phyloP scores from a whole-genome alignment of 2,113 vertebrate genomes.

The Muntiacus muntjak region DNA sequence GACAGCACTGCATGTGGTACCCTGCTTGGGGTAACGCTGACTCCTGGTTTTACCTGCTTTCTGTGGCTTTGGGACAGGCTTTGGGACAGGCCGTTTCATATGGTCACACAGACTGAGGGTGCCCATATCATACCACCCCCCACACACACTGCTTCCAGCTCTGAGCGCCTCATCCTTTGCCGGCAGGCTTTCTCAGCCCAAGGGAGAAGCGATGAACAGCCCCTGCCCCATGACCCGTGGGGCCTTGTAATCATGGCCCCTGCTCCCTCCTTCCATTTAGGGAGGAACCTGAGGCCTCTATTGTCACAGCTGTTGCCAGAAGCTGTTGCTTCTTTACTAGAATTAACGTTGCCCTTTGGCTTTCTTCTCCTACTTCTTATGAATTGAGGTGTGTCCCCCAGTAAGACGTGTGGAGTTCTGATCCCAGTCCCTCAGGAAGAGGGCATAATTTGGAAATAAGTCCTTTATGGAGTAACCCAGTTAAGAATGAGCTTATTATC shows the following conservation, averaged over 20 bases:
- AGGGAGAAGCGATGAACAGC: not conserved
- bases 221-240: not conserved
- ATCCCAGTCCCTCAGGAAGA: not conserved
- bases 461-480: not conserved
- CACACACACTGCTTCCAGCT: not conserved
- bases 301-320: not conserved
- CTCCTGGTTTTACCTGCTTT: not conserved
- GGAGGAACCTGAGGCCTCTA: not conserved
- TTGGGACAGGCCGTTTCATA: too few relatives aligned
- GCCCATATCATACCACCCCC: not conserved
- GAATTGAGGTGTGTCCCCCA: not conserved
- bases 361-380: not conserved
- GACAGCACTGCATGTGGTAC: not conserved
- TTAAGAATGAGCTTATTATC: not conserved
- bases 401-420: not conserved
- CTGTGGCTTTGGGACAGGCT: not conserved
- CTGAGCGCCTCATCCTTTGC: not conserved
- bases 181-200: not conserved
- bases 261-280: not conserved
- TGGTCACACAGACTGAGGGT: not conserved
- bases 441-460: not conserved
- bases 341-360: not conserved
- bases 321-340: not conserved
- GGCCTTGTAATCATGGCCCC: not conserved
- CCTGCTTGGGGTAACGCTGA: not conserved